Evolutionary conservation across 2,888 invertebrate species (phyloP), one percentile per base, ranked within the genome.

Genomic region (Idaea dimidiata): DNA sequence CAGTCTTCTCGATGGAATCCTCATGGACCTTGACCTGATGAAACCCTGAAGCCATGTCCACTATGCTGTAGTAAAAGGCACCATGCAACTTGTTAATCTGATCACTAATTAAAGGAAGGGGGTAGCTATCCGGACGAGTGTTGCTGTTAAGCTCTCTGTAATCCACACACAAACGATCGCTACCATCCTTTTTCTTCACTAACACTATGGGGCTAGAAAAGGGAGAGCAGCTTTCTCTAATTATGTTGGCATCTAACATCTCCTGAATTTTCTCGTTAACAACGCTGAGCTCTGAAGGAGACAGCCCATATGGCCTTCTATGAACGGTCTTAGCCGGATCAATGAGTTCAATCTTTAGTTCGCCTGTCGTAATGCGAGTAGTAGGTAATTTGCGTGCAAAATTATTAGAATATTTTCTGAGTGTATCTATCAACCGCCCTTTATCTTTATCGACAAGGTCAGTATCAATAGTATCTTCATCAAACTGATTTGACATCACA

Each of bases 161-260:
- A n/a, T n/a, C n/a, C n/a, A n/a, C n/a, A n/a, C n/a, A 58, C 4
- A 61, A 31, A 6, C 61, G 17, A 33, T 61, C 61, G 32, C 31
- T 53, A 3, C 61, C 61, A 54, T 61, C 61, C 43, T 61, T 61
- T 54, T 71, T 71, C 16, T 69, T 65, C 0, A 71, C 71, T 0
- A 69, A 16, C 0, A 70, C 54, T 43, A 80, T 75, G 0, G 76
- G 76, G 56, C 78, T 78, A 0, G 76, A 75, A 58, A 75, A 79
- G 0, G 74, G 68, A 0, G 77, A 77, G 0, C 68, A 59, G n/a
- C 75, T 71, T n/a, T n/a, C n/a, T n/a, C n/a, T n/a, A n/a, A n/a
- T n/a, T n/a, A n/a, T n/a, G n/a, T n/a, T n/a, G n/a, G n/a, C n/a
- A n/a, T n/a, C n/a, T n/a, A n/a, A n/a, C n/a, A n/a, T n/a, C n/a